phyloP scores from a whole-genome alignment of 2,113 vertebrate genomes.

The Engystomops pustulosus region DNA sequence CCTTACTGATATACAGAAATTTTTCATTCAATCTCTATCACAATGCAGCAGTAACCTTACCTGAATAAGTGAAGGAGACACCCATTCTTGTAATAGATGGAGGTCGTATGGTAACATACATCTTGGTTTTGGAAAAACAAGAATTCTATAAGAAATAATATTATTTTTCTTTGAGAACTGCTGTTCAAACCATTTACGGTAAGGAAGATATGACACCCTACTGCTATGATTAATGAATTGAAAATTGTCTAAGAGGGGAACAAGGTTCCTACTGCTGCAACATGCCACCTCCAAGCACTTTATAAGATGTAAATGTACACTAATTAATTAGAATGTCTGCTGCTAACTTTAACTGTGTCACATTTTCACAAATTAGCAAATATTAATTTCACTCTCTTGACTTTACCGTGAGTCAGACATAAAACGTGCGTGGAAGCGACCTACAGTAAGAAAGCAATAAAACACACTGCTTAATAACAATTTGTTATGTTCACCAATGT shows the following conservation, averaged over 20 bases:
- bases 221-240: constrained; percentile 48
- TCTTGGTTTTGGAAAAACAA: neutral
- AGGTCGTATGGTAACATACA: too few species aligned
- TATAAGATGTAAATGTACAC: constrained; percentile 39
- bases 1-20: too few species aligned
- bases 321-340: constrained; percentile 32
- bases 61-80: too few species aligned
- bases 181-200: constrained; percentile 27
- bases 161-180: constrained; percentile 4
- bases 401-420: neutral
- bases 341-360: constrained; percentile 1
- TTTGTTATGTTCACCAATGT: neutral
- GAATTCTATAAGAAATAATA: neutral
- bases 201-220: constrained; percentile 27
- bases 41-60: too few species aligned
- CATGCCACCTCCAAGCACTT: constrained; percentile 16
- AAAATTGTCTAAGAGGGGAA: constrained; percentile 16
- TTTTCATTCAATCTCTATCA: too few species aligned
- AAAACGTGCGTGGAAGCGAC: neutral
- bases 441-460: neutral
- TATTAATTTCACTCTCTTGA: constrained; percentile 31
- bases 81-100: too few species aligned
- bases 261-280: constrained; percentile 36
- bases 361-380: constrained; percentile 33
- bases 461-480: neutral